Percentiles rank a stretch among this genome's conserved stretches.
Evolutionary conservation across 2,888 invertebrate genomes (phyloP).

Genomic region (Erebia ligea): DNA sequence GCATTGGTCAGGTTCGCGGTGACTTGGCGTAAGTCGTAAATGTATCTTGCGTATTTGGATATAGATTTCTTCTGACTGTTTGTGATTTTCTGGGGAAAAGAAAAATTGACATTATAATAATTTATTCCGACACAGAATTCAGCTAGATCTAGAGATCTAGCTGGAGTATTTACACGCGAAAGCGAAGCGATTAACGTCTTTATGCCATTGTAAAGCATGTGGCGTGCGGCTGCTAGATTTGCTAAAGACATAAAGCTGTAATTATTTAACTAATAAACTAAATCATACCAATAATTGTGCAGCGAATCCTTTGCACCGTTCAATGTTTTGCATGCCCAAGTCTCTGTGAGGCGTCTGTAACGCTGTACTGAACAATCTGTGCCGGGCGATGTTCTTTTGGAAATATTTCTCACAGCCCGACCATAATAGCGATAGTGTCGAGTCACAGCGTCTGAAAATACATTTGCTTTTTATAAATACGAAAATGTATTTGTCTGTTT

Average conservation of each 20-base stretch:
- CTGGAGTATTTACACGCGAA: no score
- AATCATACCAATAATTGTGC: slow-evolving; percentile 87
- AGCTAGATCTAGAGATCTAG: no score
- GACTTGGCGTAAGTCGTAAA: slow-evolving; percentile 82
- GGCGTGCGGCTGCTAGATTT: no score
- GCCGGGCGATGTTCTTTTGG: slow-evolving; percentile 87
- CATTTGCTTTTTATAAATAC: not conserved
- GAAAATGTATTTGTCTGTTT: no score
- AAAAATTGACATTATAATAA: no score
- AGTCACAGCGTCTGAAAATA: slow-evolving; percentile 72
- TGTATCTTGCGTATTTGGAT: slow-evolving; percentile 80
- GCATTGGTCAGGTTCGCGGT: slow-evolving; percentile 67
- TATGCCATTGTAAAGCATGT: no score
- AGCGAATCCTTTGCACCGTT: slow-evolving; percentile 93
- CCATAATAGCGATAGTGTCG: slow-evolving; percentile 85
- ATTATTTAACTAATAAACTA: not conserved
- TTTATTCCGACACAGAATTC: no score
- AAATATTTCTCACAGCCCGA: slow-evolving; percentile 89
- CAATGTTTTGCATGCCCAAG: slow-evolving; percentile 90
- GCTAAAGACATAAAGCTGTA: not conserved
- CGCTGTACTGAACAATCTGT: slow-evolving; percentile 84
- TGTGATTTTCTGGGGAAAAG: slow-evolving; percentile 77
- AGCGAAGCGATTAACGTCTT: no score
- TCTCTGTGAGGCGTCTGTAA: slow-evolving; percentile 89
- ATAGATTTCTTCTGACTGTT: slow-evolving; percentile 86